phyloP scores from a whole-genome alignment of 2,888 invertebrate genomes.

The Campoplex nolae region DNA sequence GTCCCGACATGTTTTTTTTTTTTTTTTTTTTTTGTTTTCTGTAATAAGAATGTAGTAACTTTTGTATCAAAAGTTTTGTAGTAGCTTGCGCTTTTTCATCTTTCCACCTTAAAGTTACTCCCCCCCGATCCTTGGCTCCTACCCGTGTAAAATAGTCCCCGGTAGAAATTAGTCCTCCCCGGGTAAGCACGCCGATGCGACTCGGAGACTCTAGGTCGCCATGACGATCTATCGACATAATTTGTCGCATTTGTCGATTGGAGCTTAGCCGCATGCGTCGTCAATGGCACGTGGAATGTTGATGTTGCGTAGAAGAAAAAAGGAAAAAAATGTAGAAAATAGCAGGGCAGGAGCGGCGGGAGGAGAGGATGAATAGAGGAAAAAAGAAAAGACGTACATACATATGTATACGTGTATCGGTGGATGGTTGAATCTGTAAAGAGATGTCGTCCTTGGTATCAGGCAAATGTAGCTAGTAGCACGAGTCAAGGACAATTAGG shows the following conservation, averaged over 20 bases:
- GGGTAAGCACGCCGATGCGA: neutral
- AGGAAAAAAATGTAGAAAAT: too few species aligned
- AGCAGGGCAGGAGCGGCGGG: neutral
- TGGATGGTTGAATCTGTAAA: constrained; percentile 84
- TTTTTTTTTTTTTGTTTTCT: neutral
- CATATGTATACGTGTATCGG: constrained; percentile 77
- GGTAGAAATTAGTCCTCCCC: too few species aligned
- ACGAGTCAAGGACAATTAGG: constrained; percentile 82
- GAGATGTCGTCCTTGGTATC: constrained; percentile 83
- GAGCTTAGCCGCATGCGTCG: constrained; percentile 77
- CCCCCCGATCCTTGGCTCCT: constrained; percentile 1
- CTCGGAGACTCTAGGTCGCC: neutral
- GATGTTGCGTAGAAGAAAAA: constrained; percentile 81
- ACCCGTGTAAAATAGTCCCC: neutral
- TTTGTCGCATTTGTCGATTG: constrained; percentile 78
- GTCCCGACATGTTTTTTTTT: neutral
- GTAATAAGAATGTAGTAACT: neutral
- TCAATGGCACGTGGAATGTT: constrained; percentile 79
- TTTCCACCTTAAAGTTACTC: constrained; percentile 42
- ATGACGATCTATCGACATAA: constrained; percentile 9
- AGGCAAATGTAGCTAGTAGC: constrained; percentile 81
- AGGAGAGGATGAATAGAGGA: constrained; percentile 61
- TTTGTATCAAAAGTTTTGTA: constrained; percentile 14
- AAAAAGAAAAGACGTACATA: constrained; percentile 50
- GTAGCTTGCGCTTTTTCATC: constrained; percentile 52